phyloP scores from a whole-genome alignment of 2,113 vertebrate species.

The Narcine bancroftii region DNA sequence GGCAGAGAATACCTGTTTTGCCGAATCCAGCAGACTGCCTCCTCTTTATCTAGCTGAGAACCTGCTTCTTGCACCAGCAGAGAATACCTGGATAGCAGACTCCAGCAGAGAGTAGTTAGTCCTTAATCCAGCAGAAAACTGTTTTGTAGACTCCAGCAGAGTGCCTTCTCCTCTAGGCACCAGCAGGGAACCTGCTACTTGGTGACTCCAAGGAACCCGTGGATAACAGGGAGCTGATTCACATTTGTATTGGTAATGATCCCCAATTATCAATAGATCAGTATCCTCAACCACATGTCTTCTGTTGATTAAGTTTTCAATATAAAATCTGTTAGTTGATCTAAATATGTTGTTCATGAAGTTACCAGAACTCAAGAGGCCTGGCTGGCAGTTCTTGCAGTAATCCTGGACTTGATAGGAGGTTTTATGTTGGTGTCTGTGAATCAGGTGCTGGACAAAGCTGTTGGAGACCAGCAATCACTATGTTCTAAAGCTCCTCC shows the following conservation, averaged over 20 bases:
- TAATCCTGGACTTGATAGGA: background rate
- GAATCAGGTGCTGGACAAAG: background rate
- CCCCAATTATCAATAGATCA: background rate
- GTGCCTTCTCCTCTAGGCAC: background rate
- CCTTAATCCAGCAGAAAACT: background rate
- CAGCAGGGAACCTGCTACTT: background rate
- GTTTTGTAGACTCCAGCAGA: background rate
- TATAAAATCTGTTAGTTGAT: background rate
- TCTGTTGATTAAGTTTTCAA: background rate
- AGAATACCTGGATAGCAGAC: no score
- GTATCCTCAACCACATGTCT: background rate
- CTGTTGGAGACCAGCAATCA: background rate
- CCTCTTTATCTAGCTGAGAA: background rate
- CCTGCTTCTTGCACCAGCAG: background rate
- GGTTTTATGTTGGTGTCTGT: background rate
- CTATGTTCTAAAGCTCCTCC: background rate
- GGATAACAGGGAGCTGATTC: background rate
- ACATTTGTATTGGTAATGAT: background rate
- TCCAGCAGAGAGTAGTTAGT: background rate
- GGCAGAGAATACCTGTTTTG: background rate
- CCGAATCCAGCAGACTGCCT: background rate
- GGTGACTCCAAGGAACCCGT: background rate
- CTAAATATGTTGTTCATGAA: background rate
- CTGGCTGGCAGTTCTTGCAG: background rate
- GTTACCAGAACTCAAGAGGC: background rate